A percentile compares a stretch with the other conserved stretches of the same genome.
Conservation (phyloP, 2,113 vertebrate species). For the Balaeniceps rex region DNA sequence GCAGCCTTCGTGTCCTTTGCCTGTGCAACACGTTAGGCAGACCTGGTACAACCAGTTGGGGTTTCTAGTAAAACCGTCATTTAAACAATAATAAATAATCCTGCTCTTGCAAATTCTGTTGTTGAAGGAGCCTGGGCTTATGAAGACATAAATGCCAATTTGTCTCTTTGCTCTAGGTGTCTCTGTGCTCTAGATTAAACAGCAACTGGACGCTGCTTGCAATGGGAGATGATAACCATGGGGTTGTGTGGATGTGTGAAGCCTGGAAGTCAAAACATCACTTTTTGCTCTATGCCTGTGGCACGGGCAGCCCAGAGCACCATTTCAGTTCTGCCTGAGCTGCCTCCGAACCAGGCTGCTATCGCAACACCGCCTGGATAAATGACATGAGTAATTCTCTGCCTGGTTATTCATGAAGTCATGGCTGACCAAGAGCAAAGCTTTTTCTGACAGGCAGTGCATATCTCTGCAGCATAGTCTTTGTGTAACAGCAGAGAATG, state of each 20-base stretch:
- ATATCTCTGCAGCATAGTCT: background rate
- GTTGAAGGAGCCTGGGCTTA: background rate
- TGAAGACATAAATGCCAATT: background rate
- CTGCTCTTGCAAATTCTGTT: background rate
- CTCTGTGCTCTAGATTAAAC: background rate
- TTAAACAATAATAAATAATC: background rate
- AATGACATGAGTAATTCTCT: background rate
- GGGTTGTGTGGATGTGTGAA: background rate
- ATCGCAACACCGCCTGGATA: background rate
- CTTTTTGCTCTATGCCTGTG: background rate
- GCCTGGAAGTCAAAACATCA: background rate
- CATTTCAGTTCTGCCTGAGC: background rate
- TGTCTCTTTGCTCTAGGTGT: background rate
- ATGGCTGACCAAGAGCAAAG: background rate
- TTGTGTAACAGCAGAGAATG: background rate
- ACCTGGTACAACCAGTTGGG: background rate
- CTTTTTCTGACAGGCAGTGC: background rate
- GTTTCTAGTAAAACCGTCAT: background rate
- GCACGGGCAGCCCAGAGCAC: background rate
- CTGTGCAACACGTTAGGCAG: background rate
- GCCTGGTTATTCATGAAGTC: background rate
- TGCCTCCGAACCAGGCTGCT: background rate
- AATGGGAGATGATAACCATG: background rate
- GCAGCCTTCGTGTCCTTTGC: background rate
- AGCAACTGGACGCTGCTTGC: background rate